Base-by-base conservation (phyloP, 2,797 vertebrate genomes). In the Anguilla marmorata region DNA sequence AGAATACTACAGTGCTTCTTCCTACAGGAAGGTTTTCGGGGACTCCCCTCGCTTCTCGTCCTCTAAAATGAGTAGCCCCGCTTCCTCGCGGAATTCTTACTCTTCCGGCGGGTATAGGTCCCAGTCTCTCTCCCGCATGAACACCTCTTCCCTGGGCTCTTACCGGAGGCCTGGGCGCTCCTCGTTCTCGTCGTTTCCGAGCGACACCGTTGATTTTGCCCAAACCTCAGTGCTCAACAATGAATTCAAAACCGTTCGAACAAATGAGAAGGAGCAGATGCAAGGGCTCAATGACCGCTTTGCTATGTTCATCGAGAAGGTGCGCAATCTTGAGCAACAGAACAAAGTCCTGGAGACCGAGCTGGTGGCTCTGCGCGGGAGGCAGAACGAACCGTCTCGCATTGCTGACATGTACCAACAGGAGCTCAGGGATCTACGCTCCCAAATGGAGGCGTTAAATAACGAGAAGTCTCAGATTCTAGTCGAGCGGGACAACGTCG, bases 221-320 rank as follows among this genome's bases (percentile, higher is more conserved):
- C 97, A 97, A 91, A 97, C 97, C 92, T 94, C 92, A 86, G 95
- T 93, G 48, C 92, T 96, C 89, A 97, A 96, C 93, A 97, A 96
- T 90, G 98, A 98, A 93, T 97, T 96, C 89, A 98, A 98, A 90
- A 97, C 97, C 92, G 93, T 96, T 91, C 96, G 98, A 91, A 96
- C 97, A 45, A 98, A 97, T 74, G 98, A 98, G 92, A 98, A 98
- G 95, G 97, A 98, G 91, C 98, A 99, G 91, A 97, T 99, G 94
- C 97, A 98, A 89, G 98, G 98, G 87, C 97, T 99, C 37, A 99
- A 99, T 54, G 98, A 98, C 95, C 97, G 98, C 91, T 99, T 99
- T 87, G 98, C 98, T 0, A 97, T 97, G 93, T 99, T 98, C 94
- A 98, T 99, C 89, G 98, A 99, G 24, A 97, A 97, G 89, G 98